Conservation (phyloP, 1,140 invertebrate genomes). For the Dysdera silvatica region DNA sequence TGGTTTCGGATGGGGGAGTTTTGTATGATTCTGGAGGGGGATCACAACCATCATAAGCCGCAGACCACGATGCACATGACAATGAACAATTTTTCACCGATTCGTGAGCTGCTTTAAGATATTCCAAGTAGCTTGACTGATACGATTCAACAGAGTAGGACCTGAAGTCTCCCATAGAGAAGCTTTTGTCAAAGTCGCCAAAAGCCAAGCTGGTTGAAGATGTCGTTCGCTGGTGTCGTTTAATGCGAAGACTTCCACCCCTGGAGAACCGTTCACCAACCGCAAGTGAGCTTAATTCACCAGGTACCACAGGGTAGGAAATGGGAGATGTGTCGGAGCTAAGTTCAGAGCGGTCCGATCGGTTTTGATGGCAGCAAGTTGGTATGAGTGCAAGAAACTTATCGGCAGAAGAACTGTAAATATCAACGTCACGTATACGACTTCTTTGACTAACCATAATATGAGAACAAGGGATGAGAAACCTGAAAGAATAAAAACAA, state of each 20-base stretch:
- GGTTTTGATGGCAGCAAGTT: too few relatives aligned
- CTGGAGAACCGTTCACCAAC: background rate
- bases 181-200: constrained; percentile 22
- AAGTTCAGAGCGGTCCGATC: too few relatives aligned
- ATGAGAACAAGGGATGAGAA: constrained; percentile 80
- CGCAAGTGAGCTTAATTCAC: too few relatives aligned
- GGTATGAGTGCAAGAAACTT: constrained; percentile 75
- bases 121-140: constrained; percentile 43
- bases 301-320: too few relatives aligned
- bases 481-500: constrained; percentile 37
- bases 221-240: constrained; percentile 22
- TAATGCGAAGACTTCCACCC: constrained; percentile 24
- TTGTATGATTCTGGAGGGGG: constrained; percentile 43
- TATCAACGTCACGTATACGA: constrained; percentile 67
- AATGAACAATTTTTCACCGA: constrained; percentile 62
- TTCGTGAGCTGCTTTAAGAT: constrained; percentile 66
- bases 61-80: constrained; percentile 68
- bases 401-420: constrained; percentile 61
- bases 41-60: constrained; percentile 60
- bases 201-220: constrained; percentile 27
- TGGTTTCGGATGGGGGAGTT: too few relatives aligned
- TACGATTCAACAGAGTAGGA: constrained; percentile 8
- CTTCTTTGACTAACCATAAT: constrained; percentile 73
- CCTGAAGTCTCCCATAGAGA: background rate
- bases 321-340: too few relatives aligned